Conservation (phyloP, 2,888 invertebrate genomes). For the Lithosia quadra region DNA sequence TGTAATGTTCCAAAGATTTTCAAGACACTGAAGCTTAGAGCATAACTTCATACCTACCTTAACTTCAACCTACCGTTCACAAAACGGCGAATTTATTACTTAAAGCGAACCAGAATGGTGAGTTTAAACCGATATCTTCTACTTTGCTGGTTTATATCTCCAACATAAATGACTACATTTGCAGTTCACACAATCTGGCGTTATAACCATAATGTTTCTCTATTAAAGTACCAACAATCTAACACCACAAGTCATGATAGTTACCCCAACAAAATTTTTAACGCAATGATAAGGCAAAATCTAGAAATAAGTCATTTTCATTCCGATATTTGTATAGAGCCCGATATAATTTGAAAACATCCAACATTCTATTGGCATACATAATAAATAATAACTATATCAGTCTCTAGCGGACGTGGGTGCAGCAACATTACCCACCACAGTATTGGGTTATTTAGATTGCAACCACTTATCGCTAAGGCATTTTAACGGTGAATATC, state of each 20-base stretch:
- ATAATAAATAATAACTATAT: slow-evolving; percentile 66
- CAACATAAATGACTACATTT: neutral
- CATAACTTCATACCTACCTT: neutral
- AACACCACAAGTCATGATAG: neutral
- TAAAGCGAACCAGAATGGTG: neutral
- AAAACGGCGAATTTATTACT: neutral
- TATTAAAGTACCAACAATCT: neutral
- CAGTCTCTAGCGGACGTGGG: slow-evolving; percentile 68
- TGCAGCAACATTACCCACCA: slow-evolving; percentile 71
- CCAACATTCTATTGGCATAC: slow-evolving; percentile 63
- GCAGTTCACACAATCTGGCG: neutral
- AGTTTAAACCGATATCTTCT: neutral
- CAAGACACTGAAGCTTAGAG: neutral
- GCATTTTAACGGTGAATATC: slow-evolving; percentile 48
- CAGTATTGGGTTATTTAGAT: slow-evolving; percentile 78
- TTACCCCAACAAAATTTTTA: slow-evolving; percentile 1
- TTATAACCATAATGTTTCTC: neutral
- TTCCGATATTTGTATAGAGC: slow-evolving; percentile 5
- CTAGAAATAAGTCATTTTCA: neutral
- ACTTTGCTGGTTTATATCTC: neutral
- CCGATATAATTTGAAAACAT: slow-evolving; percentile 32
- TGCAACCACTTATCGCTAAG: slow-evolving; percentile 74
- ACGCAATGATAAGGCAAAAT: slow-evolving; percentile 6
- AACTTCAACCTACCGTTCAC: no score
- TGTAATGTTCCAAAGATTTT: neutral